Percentiles rank a stretch among this genome's conserved stretches.
Evolutionary conservation across 2,797 vertebrate genomes (phyloP).

Genomic region (Holocentrus rufus): DNA sequence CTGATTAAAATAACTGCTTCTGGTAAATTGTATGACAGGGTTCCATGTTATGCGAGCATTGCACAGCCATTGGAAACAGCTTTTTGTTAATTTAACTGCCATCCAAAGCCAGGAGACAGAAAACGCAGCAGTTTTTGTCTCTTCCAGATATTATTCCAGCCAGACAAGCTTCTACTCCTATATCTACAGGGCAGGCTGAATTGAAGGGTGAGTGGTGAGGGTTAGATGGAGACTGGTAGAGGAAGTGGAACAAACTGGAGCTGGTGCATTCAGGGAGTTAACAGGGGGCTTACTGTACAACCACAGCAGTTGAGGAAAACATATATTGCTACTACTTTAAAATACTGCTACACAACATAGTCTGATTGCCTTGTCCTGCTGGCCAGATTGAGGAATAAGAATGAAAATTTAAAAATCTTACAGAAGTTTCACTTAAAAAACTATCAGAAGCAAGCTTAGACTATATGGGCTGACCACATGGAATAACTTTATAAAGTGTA

Average conservation of each 20-base stretch:
- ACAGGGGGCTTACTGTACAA: slow-evolving; percentile 29
- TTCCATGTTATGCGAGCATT: not conserved
- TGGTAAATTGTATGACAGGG: not conserved
- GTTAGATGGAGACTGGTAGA: slow-evolving; percentile 10
- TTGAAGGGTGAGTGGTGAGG: slow-evolving; percentile 7
- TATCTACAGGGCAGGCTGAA: slow-evolving; percentile 19
- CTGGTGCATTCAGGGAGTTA: slow-evolving; percentile 23
- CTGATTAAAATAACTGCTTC: not conserved
- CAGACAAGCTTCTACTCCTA: slow-evolving; percentile 36
- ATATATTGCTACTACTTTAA: slow-evolving; percentile 48
- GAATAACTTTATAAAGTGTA: not conserved
- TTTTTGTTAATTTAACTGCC: not conserved
- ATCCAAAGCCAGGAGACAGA: slow-evolving; percentile 24
- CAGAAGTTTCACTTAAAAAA: not conserved
- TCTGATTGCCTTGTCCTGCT: slow-evolving; percentile 51
- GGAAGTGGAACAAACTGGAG: slow-evolving; percentile 17
- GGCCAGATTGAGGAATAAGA: slow-evolving; percentile 61
- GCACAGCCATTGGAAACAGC: not conserved
- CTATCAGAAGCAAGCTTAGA: no score
- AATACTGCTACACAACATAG: slow-evolving; percentile 41
- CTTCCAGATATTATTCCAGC: slow-evolving; percentile 11
- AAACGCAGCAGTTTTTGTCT: slow-evolving; percentile 4
- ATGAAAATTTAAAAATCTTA: not conserved
- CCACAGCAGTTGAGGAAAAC: slow-evolving; percentile 44
- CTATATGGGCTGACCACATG: not conserved